Evolutionary conservation across 2,888 invertebrate species (phyloP).

Genomic region (Polydrusus cervinus): DNA sequence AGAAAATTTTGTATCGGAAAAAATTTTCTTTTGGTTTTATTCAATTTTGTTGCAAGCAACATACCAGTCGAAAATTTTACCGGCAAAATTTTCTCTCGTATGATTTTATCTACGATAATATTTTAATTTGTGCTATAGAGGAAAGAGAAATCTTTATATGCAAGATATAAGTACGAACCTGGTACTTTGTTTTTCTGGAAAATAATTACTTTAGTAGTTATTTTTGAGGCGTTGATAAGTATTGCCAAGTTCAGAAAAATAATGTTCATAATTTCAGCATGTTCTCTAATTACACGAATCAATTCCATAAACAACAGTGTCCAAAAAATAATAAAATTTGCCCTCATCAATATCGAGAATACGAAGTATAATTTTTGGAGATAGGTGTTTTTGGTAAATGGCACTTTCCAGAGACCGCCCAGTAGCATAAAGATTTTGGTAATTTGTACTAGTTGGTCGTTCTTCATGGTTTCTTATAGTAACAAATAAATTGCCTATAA

Average conservation of each 20-base stretch:
- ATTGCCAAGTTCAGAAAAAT: slow-evolving; percentile 11
- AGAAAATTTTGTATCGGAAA: too few species aligned
- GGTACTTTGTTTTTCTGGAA: slow-evolving; percentile 8
- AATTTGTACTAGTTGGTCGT: neutral
- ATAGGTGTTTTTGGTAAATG: neutral
- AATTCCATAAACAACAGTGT: neutral
- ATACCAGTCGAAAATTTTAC: too few species aligned
- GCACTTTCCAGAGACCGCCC: slow-evolving; percentile 5
- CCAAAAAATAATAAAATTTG: neutral
- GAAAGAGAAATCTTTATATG: too few species aligned
- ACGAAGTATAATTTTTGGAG: neutral
- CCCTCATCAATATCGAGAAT: slow-evolving; percentile 1
- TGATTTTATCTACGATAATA: too few species aligned
- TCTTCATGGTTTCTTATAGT: neutral
- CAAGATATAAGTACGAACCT: slow-evolving; percentile 1
- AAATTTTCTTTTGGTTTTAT: too few species aligned
- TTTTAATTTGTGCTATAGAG: too few species aligned
- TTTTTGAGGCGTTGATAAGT: slow-evolving; percentile 5
- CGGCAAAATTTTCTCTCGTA: too few species aligned
- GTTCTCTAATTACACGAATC: neutral
- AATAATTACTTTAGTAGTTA: slow-evolving; percentile 9
- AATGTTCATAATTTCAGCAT: slow-evolving; percentile 6
- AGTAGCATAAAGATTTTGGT: slow-evolving; percentile 4
- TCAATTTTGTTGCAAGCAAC: too few species aligned
- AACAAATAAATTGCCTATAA: neutral